Conservation (phyloP, 2,113 vertebrate species). For the Trachemys scripta region DNA sequence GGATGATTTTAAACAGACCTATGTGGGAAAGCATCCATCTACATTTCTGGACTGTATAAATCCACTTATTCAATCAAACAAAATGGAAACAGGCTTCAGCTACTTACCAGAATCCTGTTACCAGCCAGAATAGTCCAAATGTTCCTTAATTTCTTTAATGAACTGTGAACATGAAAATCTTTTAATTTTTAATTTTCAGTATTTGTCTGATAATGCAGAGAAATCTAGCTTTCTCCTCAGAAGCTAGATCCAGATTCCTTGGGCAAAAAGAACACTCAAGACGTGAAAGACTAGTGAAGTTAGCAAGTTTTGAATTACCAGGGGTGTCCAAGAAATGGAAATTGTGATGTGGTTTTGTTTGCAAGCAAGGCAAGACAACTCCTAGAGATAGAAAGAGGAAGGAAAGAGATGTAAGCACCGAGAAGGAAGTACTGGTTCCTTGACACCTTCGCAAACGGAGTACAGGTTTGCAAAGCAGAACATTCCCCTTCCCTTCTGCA, state of each 20-base stretch:
- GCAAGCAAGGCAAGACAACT: conserved; percentile 38
- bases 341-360: conserved; percentile 36
- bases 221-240: neutral
- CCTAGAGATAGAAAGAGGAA: conserved; percentile 66
- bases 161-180: neutral
- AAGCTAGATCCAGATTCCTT: neutral
- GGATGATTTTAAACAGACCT: neutral
- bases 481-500: conserved; percentile 31
- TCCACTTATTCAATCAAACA: neutral
- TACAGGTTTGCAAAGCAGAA: conserved; percentile 70
- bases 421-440: conserved; percentile 68
- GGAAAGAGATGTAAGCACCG: conserved; percentile 58
- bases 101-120: conserved; percentile 45
- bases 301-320: neutral
- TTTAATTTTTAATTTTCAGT: neutral
- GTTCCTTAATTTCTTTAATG: neutral
- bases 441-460: conserved; percentile 66
- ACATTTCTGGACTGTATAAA: neutral
- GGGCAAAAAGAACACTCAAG: neutral
- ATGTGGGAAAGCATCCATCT: accelerated
- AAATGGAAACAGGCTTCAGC: neutral
- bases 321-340: conserved; percentile 33
- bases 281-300: neutral
- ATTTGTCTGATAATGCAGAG: neutral
- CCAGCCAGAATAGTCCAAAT: neutral